Evolutionary conservation across 2,113 vertebrate genomes (phyloP).

Genomic region (Lophochroa leadbeateri): DNA sequence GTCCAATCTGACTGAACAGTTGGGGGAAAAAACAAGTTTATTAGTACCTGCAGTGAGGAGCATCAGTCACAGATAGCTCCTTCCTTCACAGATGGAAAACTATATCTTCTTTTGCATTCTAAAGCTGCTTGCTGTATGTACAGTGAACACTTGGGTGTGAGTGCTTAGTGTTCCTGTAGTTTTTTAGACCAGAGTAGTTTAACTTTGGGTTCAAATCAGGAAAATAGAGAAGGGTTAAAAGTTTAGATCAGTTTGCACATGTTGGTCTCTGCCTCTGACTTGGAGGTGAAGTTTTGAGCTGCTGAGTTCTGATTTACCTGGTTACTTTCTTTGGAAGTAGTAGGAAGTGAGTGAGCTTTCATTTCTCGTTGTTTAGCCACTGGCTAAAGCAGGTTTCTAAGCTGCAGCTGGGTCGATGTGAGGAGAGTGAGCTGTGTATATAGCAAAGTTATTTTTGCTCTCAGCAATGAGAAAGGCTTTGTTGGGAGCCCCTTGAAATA

Average conservation of each 20-base stretch:
- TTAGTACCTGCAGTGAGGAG: not conserved
- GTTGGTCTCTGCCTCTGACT: not conserved
- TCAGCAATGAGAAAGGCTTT: not conserved
- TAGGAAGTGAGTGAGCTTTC: not conserved
- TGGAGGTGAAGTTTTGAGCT: not conserved
- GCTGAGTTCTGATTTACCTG: constrained; percentile 9
- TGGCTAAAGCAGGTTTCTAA: not conserved
- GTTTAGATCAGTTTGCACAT: not conserved
- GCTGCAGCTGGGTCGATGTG: constrained; percentile 4
- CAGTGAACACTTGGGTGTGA: not conserved
- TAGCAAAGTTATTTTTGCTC: constrained; percentile 32
- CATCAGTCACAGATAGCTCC: not conserved
- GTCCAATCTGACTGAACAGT: not conserved
- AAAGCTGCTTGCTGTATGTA: not conserved
- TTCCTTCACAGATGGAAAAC: not conserved
- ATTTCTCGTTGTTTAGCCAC: not conserved
- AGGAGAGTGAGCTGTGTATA: not conserved
- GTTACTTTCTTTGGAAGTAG: not conserved
- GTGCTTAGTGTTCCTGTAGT: not conserved
- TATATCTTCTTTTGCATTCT: not conserved
- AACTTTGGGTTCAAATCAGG: not conserved
- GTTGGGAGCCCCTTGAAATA: constrained; percentile 40
- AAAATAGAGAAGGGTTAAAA: not conserved
- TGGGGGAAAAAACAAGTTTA: not conserved
- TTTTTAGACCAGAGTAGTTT: not conserved